These are phyloP conservation scores for Gracilinanus agilis DNA, from an alignment of 2,113 vertebrate species.

Conservation along the genomic window DNA sequence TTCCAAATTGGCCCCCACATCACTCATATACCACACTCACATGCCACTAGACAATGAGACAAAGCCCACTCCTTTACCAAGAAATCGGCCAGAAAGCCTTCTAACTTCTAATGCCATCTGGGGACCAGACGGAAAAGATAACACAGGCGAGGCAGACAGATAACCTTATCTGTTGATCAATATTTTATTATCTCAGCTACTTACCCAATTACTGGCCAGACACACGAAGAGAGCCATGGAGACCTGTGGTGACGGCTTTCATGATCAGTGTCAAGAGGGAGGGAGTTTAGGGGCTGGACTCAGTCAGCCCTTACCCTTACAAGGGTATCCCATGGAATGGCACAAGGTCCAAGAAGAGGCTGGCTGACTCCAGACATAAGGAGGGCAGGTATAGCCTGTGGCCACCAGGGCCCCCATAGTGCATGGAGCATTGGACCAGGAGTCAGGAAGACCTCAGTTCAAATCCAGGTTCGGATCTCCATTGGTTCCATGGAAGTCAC, in stretches of 20 bases:
- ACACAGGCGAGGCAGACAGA: background rate
- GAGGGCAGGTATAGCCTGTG: background rate
- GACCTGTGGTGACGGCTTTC: background rate
- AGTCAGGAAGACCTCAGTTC: background rate
- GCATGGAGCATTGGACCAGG: background rate
- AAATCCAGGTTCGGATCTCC: background rate
- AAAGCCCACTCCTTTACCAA: background rate
- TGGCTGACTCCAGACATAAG: background rate
- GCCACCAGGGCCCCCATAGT: background rate
- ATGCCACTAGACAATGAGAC: background rate
- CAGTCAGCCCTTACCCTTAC: background rate
- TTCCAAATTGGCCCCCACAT: background rate
- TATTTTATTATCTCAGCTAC: background rate
- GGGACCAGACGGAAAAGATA: background rate
- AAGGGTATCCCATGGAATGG: background rate
- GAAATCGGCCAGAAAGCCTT: background rate
- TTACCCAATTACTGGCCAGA: background rate
- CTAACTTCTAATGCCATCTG: background rate
- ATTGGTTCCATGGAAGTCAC: background rate
- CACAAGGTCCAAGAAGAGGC: background rate
- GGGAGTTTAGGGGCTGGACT: background rate
- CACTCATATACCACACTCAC: background rate
- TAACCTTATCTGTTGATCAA: background rate
- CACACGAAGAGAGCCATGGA: background rate
- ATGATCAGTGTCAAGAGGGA: background rate